Percentiles rank a stretch among this genome's conserved stretches.
Evolutionary conservation across 2,888 invertebrate species (phyloP).

Genomic region (Pseudococcus viburni): DNA sequence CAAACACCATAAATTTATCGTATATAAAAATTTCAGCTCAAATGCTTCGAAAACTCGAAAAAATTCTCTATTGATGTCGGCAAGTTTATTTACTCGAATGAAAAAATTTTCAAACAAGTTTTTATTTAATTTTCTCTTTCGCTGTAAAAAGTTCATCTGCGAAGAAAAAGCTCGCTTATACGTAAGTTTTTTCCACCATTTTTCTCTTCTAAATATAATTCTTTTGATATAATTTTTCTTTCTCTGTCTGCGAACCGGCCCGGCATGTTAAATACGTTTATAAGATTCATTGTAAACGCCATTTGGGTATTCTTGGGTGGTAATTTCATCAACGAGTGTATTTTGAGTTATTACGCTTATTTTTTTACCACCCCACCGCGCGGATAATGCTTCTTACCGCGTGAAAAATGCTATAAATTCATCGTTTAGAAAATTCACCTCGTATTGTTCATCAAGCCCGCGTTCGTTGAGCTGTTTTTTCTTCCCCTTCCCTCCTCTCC

Average conservation of each 20-base stretch:
- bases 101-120: neutral
- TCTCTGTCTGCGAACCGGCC: neutral
- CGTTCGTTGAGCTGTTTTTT: neutral
- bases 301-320: neutral
- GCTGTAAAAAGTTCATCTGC: neutral
- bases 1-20: too few species aligned
- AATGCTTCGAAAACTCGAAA: neutral
- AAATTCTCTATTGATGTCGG: neutral
- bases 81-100: slow-evolving; percentile 16
- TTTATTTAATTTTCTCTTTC: slow-evolving; percentile 19
- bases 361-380: neutral
- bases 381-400: neutral
- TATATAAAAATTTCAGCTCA: too few species aligned
- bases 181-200: neutral
- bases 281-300: slow-evolving; percentile 16
- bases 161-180: neutral
- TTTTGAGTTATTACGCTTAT: slow-evolving; percentile 6
- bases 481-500: neutral
- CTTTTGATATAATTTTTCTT: neutral
- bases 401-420: neutral
- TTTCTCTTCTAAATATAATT: slow-evolving; percentile 17
- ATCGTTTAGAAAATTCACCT: neutral
- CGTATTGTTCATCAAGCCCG: neutral
- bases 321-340: neutral
- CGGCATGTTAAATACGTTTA: slow-evolving; percentile 18